phyloP scores from a whole-genome alignment of 2,113 vertebrate species.

The Chlamydotis undulata region DNA sequence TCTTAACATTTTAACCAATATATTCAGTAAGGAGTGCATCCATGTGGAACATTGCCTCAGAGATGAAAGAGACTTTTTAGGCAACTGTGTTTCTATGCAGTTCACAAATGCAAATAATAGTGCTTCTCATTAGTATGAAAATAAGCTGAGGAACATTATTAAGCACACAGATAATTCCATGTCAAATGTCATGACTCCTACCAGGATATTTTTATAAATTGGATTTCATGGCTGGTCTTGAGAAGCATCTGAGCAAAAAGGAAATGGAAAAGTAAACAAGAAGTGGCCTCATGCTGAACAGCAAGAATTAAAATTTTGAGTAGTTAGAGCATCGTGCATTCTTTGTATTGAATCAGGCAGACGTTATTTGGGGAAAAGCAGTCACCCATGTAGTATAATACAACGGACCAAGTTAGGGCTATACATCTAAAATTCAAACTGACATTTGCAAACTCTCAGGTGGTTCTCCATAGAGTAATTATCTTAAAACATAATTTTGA shows the following conservation, averaged over 20 bases:
- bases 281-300: not conserved
- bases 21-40: not conserved
- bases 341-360: not conserved
- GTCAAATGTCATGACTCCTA: conserved; percentile 27
- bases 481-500: not conserved
- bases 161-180: conserved; percentile 17
- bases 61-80: not conserved
- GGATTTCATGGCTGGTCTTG: not conserved
- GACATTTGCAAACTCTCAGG: not conserved
- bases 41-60: not conserved
- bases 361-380: not conserved
- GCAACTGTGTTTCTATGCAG: not conserved
- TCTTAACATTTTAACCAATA: not conserved
- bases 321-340: not conserved
- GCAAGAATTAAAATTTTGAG: not conserved
- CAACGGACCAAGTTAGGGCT: not conserved
- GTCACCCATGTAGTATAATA: not conserved
- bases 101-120: conserved; percentile 7
- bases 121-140: conserved; percentile 48
- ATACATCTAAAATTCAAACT: not conserved
- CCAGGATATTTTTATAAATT: conserved; percentile 10
- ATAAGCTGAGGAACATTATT: not conserved
- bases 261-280: not conserved
- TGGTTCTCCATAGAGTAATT: not conserved
- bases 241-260: not conserved